Base-by-base conservation (phyloP, 2,797 vertebrate genomes). In the Rhadinocentrus ornatus region DNA sequence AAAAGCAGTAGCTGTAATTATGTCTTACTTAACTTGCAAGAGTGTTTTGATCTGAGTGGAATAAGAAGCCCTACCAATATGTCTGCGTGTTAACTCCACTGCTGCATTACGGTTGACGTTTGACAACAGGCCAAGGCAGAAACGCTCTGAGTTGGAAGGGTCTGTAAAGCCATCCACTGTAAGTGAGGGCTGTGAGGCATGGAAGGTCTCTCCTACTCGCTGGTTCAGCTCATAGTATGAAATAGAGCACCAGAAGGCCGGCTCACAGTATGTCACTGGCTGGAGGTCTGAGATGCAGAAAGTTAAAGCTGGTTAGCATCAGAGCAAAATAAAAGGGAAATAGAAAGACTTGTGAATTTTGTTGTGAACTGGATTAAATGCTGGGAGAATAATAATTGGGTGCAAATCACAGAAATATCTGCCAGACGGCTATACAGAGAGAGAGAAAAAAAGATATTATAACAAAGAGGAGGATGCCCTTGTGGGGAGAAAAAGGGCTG, bases 161-260 rank as follows among this genome's bases (percentile, higher is more conserved):
- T 99, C 98, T 0, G 98, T 99, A 91, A 99, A 99, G 53, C 98
- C 98, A 0, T 99, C 98, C 80, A 99, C 98, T 0, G 98, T 99
- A 94, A 99, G 96, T 2, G 97, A 99, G 6, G 98, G 98, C 89
- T 99, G 98, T 0, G 98, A 99, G 58, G 98, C 98, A 0, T 99
- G 97, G 93, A 99, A 99, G 0, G 97, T 99, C 94, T 99, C 98
- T 4, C 98, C 98, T 2, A 99, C 98, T 1, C 98, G 94, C 93
- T 99, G 98, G 95, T 99, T 99, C 82, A 99, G 93, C 89, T 99
- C 98, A 0, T 99, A 99, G 94, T 99, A 99, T 53, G 97, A 98
- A 67, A 99, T 99, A 2, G 98, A 99, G 90, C 98, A 99, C 98
- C 98, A 99, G 92, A 99, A 99, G 6, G 98, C 97, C 0, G 98